Conservation (phyloP, 2,113 vertebrate genomes). For the Syngnathus scovelli region DNA sequence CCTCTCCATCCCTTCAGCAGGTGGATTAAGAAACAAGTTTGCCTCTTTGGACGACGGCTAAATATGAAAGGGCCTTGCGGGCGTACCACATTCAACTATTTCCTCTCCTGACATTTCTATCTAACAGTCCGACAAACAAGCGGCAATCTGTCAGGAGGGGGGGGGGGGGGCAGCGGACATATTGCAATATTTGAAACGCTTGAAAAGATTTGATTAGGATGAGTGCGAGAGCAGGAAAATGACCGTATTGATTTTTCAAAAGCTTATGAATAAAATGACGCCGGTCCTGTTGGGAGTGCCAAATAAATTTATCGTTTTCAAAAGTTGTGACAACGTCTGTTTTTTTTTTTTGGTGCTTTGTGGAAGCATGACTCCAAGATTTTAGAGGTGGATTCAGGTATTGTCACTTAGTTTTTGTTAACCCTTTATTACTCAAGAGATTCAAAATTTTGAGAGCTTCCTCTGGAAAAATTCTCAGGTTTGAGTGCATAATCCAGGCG, state of each 20-base stretch:
- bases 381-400: not conserved
- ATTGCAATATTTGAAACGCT: not conserved
- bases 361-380: not conserved
- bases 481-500: not conserved
- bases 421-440: no score
- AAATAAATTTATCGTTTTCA: not conserved
- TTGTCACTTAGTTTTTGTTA: not conserved
- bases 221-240: not conserved
- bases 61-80: conserved; percentile 44
- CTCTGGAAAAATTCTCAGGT: not conserved
- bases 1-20: conserved; percentile 34
- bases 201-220: not conserved
- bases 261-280: not conserved
- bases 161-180: conserved; percentile 6
- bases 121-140: conserved; percentile 51
- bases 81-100: conserved; percentile 51
- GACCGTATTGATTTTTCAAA: not conserved
- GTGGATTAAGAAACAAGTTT: conserved; percentile 56
- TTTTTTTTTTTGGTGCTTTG: not conserved
- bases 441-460: not conserved
- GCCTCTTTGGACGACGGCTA: conserved; percentile 40
- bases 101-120: conserved; percentile 59
- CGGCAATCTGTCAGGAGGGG: conserved; percentile 30
- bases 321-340: no score
- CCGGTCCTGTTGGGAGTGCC: not conserved